A percentile compares a stretch with the other conserved stretches of the same genome.
These are phyloP conservation scores for Prinia subflava DNA, from an alignment of 2,113 vertebrate species.

Conservation along the genomic window DNA sequence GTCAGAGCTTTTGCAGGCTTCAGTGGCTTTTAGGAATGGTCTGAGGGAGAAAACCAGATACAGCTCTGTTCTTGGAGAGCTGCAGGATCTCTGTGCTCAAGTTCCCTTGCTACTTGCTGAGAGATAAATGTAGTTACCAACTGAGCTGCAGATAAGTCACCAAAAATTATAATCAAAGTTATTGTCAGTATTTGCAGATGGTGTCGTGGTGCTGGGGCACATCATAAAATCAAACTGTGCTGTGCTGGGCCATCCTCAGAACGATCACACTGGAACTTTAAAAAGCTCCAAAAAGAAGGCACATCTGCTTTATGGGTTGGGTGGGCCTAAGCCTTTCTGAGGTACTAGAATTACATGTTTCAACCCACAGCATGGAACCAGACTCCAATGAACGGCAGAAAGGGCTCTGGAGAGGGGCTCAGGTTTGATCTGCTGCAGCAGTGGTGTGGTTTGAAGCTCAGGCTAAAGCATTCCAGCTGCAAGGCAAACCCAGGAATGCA, in stretches of 20 bases:
- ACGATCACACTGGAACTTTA: accelerated
- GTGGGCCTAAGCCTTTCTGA: not conserved
- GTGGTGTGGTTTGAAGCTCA: not conserved
- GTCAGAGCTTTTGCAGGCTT: not conserved
- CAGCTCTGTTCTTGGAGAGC: not conserved
- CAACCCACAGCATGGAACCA: slow-evolving; percentile 10
- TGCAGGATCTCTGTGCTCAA: not conserved
- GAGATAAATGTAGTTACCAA: not conserved
- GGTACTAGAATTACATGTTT: slow-evolving; percentile 31
- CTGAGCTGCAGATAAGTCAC: not conserved
- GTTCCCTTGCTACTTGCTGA: not conserved
- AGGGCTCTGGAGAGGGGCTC: slow-evolving; percentile 19
- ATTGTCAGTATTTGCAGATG: not conserved
- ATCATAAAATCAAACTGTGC: not conserved
- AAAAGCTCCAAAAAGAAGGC: not conserved
- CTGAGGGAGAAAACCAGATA: not conserved
- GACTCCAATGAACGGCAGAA: not conserved
- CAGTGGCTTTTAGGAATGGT: not conserved
- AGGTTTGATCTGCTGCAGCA: slow-evolving; percentile 16
- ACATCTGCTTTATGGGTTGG: not conserved
- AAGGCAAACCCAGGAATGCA: slow-evolving; percentile 36
- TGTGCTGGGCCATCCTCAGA: not conserved
- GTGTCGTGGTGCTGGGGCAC: not conserved
- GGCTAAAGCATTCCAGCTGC: slow-evolving; percentile 46
- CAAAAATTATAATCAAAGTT: not conserved